phyloP scores from a whole-genome alignment of 2,797 vertebrate species.

The Notamacropus eugenii region DNA sequence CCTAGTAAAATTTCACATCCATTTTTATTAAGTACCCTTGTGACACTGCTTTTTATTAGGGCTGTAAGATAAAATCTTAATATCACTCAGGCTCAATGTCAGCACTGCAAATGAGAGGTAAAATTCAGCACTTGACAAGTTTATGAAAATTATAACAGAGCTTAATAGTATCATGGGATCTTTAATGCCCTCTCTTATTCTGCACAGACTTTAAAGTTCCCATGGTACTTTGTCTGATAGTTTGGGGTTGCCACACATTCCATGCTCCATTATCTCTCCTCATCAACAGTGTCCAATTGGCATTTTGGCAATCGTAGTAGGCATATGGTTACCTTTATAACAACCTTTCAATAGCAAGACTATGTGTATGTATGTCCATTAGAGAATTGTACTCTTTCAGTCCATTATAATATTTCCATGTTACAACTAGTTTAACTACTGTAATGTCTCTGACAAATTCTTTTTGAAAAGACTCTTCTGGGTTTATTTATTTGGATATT shows the following conservation, averaged over 20 bases:
- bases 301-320: not conserved
- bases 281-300: not conserved
- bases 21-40: constrained; percentile 73
- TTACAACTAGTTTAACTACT: not conserved
- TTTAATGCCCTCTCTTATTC: not conserved
- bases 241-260: constrained; percentile 16
- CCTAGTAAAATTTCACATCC: constrained; percentile 71
- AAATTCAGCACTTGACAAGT: constrained; percentile 64
- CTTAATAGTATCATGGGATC: constrained; percentile 59
- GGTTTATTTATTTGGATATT: not conserved
- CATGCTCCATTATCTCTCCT: not conserved
- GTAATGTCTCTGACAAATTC: constrained; percentile 22
- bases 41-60: constrained; percentile 71
- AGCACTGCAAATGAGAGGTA: constrained; percentile 47
- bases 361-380: not conserved
- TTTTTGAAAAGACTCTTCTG: constrained; percentile 1
- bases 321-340: not conserved
- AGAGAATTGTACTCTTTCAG: not conserved
- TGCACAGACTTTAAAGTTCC: constrained; percentile 28
- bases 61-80: constrained; percentile 64
- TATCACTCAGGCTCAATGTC: constrained; percentile 55
- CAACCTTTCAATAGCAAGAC: not conserved
- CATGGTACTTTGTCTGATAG: constrained; percentile 20
- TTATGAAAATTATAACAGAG: constrained; percentile 63
- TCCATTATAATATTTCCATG: not conserved